Base-by-base conservation (phyloP, 2,888 invertebrate genomes). In the Zele albiditarsus region DNA sequence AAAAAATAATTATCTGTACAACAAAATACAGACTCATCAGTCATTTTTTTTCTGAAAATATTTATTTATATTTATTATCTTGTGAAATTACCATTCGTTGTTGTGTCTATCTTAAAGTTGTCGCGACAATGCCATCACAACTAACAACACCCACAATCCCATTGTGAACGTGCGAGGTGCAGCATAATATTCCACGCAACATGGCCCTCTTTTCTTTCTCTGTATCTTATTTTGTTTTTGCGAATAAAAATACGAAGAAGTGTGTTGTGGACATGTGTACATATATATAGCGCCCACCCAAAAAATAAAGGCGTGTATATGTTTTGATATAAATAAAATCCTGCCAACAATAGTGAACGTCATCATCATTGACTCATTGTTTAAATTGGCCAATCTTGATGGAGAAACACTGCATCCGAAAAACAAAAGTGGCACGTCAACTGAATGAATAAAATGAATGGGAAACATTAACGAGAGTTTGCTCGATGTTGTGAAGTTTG, bases 1-100 rank as follows among this genome's bases (percentile, higher is more conserved):
- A 46, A 46, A n/a, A n/a, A 16, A n/a, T 16, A 16, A 46, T n/a
- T 46, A 46, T 46, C 46, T 46, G 6, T 14, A 46, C 46, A 46
- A 46, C 14, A 46, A 46, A 28, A 49, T 28, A 2, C 6, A 16
- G n/a, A 62, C 62, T 49, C 53, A 53, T 49, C 72, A 66, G 38
- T 72, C 57, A 72, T 65, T 72, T 53, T 38, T 46, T 28, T 23
- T 72, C 57, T 72, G 27, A 33, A 33, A 33, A 57, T 23, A 25
- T 38, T 12, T 69, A 31, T 27, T 10, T 25, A 42, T 49, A 8
- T 53, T 3, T 20, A 23, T 53, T 8, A 53, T 63, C 25, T 66
- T 72, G 57, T 57, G 38, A 72, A 72, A 72, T 72, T 25, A 72
- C 57, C 53, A 65, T 66, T 72, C 66, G 38, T 38, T 65, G 58